Evolutionary conservation across 2,888 invertebrate species (phyloP), one percentile per base, ranked within the genome.

Genomic region (Andrena trimmerana): DNA sequence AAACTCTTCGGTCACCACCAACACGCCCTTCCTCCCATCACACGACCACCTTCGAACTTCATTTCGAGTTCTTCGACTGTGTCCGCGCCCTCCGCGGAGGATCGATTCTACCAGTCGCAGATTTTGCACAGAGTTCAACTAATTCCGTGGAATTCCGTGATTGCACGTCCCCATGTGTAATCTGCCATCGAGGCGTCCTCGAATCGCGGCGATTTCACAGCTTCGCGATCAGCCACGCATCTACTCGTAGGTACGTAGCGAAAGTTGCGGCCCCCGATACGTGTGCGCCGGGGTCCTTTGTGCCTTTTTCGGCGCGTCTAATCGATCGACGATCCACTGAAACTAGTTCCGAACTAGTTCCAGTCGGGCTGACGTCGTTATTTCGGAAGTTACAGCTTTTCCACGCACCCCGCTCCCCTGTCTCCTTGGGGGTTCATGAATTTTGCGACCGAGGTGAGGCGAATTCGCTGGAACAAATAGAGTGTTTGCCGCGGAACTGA

Each of bases 291-390:
- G 8, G n/a, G 67, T 66, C 78, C 82, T 86, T 84, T 83, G 82
- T 86, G 73, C 77, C 86, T 86, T 88, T 88, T 79, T 79, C 69
- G 71, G 29, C 59, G 33, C 73, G 73, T 69, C 83, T 88, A 88
- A 89, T 86, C 90, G 86, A 88, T 90, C 88, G 84, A 59, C 87
- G 75, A 83, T 83, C 72, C 86, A 72, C 75, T 77, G 82, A 84
- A 88, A 90, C 88, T 89, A 87, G 89, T 90, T 89, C 16, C 62
- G 69, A 90, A 89, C 90, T 86, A 89, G 86, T 88, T 86, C 72
- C 69, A 68, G 52, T 48, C 66, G 68, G 75, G 86, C 88, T 86
- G 87, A 86, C 88, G 79, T 81, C 88, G 88, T 88, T 86, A 84
- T 88, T 88, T 75, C 76, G 74, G 48, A 62, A 74, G 70, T 72